These are phyloP conservation scores for Amorpha juglandis DNA, from an alignment of 2,888 invertebrate species.

Conservation along the genomic window DNA sequence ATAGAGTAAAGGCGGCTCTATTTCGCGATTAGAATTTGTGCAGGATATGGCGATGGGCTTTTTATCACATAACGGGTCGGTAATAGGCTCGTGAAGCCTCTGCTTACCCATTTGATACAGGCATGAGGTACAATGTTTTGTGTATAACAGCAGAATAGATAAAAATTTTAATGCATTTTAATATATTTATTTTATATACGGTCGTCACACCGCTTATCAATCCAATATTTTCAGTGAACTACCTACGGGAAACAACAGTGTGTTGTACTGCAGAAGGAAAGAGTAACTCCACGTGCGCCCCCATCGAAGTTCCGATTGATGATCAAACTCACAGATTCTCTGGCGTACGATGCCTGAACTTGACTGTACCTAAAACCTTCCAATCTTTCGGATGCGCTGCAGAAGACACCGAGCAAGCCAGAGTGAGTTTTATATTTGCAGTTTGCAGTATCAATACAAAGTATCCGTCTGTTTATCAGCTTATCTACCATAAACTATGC, in stretches of 20 bases:
- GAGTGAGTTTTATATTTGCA: conserved; percentile 36
- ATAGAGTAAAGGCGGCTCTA: too few relatives aligned
- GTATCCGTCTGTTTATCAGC: not conserved
- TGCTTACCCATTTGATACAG: too few relatives aligned
- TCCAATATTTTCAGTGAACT: conserved; percentile 24
- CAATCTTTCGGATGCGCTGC: conserved; percentile 48
- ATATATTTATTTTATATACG: too few relatives aligned
- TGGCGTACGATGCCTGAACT: conserved; percentile 49
- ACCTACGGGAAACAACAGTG: not conserved
- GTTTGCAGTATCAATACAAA: not conserved
- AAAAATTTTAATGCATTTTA: too few relatives aligned
- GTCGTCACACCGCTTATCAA: too few relatives aligned
- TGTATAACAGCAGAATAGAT: too few relatives aligned
- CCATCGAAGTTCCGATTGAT: conserved; percentile 44
- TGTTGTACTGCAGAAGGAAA: conserved; percentile 37
- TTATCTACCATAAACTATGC: too few relatives aligned
- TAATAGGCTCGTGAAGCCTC: too few relatives aligned
- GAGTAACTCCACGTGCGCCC: conserved; percentile 44
- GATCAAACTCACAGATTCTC: conserved; percentile 55
- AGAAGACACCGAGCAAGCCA: conserved; percentile 41
- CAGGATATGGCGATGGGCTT: too few relatives aligned
- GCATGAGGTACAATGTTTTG: too few relatives aligned
- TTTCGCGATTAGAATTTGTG: too few relatives aligned
- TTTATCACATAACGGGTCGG: too few relatives aligned
- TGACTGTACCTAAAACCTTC: conserved; percentile 52